These are phyloP conservation scores for Pseudomyrmex dendroicus DNA, from an alignment of 1,140 invertebrate species.

Conservation along the genomic window DNA sequence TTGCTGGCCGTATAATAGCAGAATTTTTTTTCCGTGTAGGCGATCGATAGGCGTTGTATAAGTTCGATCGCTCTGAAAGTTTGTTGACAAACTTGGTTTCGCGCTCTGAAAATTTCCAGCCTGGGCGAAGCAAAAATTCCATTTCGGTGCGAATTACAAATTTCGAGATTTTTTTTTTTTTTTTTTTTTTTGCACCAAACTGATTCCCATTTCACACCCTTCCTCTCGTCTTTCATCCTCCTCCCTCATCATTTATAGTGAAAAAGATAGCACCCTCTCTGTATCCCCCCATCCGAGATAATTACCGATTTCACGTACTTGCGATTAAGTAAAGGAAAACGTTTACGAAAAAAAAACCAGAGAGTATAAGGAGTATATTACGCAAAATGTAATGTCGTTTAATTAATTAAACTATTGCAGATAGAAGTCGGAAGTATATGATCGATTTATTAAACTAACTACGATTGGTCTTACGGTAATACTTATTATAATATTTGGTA, in stretches of 20 bases:
- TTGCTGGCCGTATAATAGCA: no score
- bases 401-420: slow-evolving; percentile 76
- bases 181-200: slow-evolving; percentile 6
- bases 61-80: slow-evolving; percentile 51
- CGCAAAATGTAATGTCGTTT: slow-evolving; percentile 82
- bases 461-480: slow-evolving; percentile 79
- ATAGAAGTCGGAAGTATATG: slow-evolving; percentile 75
- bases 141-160: slow-evolving; percentile 43
- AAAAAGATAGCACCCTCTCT: slow-evolving; percentile 58
- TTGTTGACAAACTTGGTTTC: no score
- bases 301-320: slow-evolving; percentile 63
- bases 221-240: slow-evolving; percentile 36
- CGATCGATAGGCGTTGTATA: slow-evolving; percentile 27
- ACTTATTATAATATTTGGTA: slow-evolving; percentile 80
- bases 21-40: not conserved
- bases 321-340: slow-evolving; percentile 69
- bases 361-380: slow-evolving; percentile 71
- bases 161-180: slow-evolving; percentile 32
- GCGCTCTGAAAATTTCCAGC: slow-evolving; percentile 68
- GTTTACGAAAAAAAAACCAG: slow-evolving; percentile 73
- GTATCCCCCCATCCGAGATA: slow-evolving; percentile 55
- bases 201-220: not conserved
- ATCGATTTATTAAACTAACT: slow-evolving; percentile 77
- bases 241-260: slow-evolving; percentile 32
- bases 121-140: slow-evolving; percentile 58